A percentile compares a stretch with the other conserved stretches of the same genome.
Conservation (phyloP, 2,888 invertebrate species). For the Cephus runcator region DNA sequence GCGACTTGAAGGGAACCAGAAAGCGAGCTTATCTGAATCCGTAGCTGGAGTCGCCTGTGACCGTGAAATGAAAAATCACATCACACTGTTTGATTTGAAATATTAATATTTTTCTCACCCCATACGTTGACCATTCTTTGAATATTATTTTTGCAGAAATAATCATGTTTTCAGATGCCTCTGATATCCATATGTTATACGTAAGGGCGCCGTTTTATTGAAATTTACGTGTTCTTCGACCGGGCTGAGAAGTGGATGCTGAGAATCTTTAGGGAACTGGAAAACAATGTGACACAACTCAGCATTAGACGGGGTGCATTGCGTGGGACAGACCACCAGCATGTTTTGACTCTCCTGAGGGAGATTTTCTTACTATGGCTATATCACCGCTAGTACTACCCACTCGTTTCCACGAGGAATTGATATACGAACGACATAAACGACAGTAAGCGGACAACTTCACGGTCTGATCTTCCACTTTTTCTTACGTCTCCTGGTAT, state of each 20-base stretch:
- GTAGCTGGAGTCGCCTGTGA: too few species aligned
- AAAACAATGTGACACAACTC: slow-evolving; percentile 3
- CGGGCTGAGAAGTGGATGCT: background rate
- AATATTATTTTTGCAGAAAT: too few species aligned
- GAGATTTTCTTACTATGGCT: background rate
- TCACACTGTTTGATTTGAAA: too few species aligned
- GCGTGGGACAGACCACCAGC: background rate
- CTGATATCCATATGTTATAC: too few species aligned
- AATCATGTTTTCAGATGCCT: too few species aligned
- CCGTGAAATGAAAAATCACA: too few species aligned
- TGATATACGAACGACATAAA: background rate
- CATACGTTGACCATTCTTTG: too few species aligned
- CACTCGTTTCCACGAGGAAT: background rate
- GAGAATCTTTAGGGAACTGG: background rate
- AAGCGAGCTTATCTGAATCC: too few species aligned
- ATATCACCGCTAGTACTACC: background rate
- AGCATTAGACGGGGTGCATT: background rate
- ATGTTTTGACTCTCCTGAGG: slow-evolving; percentile 3
- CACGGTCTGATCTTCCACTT: background rate
- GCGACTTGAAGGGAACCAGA: too few species aligned
- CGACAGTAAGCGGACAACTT: slow-evolving; percentile 1
- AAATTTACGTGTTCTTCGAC: background rate
- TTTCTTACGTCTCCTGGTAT: too few species aligned
- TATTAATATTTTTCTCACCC: too few species aligned
- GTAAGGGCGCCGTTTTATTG: too few species aligned